Evolutionary conservation across 2,888 invertebrate genomes (phyloP).

Genomic region (Synergus japonicus): DNA sequence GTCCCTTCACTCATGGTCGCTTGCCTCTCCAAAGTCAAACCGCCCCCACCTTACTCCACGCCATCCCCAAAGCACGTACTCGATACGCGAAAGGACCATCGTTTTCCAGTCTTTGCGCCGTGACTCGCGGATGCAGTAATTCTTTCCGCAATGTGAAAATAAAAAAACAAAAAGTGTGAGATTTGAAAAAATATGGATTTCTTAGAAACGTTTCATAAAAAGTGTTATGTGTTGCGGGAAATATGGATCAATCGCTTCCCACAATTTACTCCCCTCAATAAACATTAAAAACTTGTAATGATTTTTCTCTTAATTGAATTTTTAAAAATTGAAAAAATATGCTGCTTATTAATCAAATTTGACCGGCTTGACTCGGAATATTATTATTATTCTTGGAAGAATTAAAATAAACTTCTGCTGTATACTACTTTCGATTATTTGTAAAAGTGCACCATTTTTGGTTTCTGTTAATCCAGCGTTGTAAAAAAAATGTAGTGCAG

Average conservation of each 20-base stretch:
- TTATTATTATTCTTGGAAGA: background rate
- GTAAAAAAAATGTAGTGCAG: background rate
- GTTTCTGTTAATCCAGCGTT: background rate
- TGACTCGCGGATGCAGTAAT: constrained; percentile 32
- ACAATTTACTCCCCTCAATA: background rate
- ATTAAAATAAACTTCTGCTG: background rate
- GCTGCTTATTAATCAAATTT: background rate
- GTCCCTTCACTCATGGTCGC: constrained; percentile 38
- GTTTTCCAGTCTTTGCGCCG: constrained; percentile 37
- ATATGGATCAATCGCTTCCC: constrained; percentile 18
- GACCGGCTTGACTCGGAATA: background rate
- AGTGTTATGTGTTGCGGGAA: background rate
- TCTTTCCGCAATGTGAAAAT: constrained; percentile 26
- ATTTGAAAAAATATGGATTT: background rate
- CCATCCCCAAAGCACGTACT: constrained; percentile 39
- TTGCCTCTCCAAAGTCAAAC: constrained; percentile 38
- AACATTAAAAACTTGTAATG: background rate
- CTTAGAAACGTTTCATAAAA: background rate
- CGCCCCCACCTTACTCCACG: constrained; percentile 35
- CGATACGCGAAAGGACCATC: constrained; percentile 40
- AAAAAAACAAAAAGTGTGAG: constrained; percentile 16
- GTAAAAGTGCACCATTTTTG: background rate
- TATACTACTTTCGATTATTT: background rate
- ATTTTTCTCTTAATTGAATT: background rate
- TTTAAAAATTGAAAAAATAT: too few species aligned